Conservation (phyloP, 2,888 invertebrate species). For the Acanthosepion esculentum region DNA sequence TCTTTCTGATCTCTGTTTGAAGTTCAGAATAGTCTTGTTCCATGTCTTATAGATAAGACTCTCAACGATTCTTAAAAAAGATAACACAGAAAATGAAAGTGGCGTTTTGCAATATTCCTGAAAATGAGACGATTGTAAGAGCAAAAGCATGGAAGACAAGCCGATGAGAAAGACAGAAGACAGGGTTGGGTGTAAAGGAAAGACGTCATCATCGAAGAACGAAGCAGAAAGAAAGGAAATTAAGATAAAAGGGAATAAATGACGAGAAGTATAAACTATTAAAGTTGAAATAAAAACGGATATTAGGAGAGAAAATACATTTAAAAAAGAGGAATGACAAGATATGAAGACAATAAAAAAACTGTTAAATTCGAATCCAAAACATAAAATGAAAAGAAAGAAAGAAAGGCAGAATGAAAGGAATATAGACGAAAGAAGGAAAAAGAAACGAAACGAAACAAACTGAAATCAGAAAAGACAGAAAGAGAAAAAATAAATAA, state of each 20-base stretch:
- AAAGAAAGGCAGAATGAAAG: too few species aligned
- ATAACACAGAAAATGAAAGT: neutral
- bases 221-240: neutral
- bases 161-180: neutral
- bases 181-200: neutral
- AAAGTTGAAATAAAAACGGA: neutral
- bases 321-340: neutral
- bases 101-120: conserved; percentile 33
- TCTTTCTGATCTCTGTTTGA: neutral
- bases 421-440: too few species aligned
- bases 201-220: neutral
- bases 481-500: too few species aligned
- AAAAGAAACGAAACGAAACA: too few species aligned
- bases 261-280: neutral
- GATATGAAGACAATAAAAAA: neutral
- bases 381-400: too few species aligned
- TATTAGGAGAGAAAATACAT: neutral
- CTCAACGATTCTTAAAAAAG: neutral
- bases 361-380: too few species aligned
- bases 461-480: too few species aligned
- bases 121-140: neutral
- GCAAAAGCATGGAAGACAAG: neutral
- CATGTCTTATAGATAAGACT: neutral
- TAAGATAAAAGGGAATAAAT: neutral
- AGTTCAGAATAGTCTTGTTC: neutral